Percentiles rank a stretch among this genome's conserved stretches.
These are phyloP conservation scores for Cydia splendana DNA, from an alignment of 1,140 invertebrate genomes.

Conservation along the genomic window DNA sequence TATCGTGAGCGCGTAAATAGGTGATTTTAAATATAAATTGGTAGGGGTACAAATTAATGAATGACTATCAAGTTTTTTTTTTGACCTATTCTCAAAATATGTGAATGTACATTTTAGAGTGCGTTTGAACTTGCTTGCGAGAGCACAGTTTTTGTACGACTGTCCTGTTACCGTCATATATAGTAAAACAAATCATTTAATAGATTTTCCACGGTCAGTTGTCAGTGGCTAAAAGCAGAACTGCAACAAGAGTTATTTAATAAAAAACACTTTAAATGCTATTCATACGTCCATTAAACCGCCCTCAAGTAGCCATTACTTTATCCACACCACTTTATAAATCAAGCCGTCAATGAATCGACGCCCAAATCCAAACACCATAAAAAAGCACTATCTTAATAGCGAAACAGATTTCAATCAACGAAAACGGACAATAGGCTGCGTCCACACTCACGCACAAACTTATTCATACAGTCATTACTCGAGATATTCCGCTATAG, in stretches of 20 bases:
- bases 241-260: conserved; percentile 15
- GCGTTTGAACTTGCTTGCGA: too few relatives aligned
- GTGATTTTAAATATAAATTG: too few relatives aligned
- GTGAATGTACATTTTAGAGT: too few relatives aligned
- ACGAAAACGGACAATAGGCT: conserved; percentile 60
- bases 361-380: conserved; percentile 28
- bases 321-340: conserved; percentile 30
- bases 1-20: too few relatives aligned
- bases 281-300: conserved; percentile 19
- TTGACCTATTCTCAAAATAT: too few relatives aligned
- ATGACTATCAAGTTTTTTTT: too few relatives aligned
- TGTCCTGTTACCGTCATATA: conserved; percentile 31
- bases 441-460: conserved; percentile 56
- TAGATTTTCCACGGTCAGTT: not conserved
- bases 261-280: not conserved
- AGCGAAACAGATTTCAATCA: conserved; percentile 66
- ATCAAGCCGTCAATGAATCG: conserved; percentile 26
- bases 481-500: too few relatives aligned
- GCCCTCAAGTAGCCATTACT: not conserved
- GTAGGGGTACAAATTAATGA: too few relatives aligned
- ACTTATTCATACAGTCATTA: conserved; percentile 34
- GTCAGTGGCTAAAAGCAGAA: not conserved
- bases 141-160: not conserved
- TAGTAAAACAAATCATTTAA: not conserved
- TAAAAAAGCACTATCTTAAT: conserved; percentile 41